Conservation (phyloP, 2,113 vertebrate genomes). For the Martes martes region DNA sequence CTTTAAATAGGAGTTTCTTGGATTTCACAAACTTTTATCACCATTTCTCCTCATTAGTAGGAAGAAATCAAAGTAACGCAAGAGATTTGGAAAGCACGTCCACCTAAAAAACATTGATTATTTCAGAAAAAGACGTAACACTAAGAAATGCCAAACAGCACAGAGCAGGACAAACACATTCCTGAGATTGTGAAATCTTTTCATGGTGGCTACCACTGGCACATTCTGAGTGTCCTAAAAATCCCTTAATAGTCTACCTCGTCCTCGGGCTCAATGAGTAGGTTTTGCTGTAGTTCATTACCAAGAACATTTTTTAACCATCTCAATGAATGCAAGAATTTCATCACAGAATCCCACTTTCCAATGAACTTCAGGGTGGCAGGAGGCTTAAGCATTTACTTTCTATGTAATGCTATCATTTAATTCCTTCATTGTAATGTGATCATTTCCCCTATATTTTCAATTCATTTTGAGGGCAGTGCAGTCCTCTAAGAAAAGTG, state of each 20-base stretch:
- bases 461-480: neutral
- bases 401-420: neutral
- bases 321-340: neutral
- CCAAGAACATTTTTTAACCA: neutral
- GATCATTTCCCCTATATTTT: neutral
- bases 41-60: neutral
- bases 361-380: neutral
- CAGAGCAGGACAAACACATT: neutral
- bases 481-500: neutral
- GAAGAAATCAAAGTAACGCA: slow-evolving; percentile 27
- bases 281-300: neutral
- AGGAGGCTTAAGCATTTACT: neutral
- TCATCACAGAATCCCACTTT: neutral
- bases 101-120: neutral
- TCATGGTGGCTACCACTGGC: neutral
- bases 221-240: neutral
- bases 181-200: neutral
- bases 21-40: neutral
- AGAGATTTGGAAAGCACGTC: neutral
- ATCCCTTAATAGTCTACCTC: neutral
- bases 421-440: slow-evolving; percentile 4
- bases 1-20: neutral
- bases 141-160: neutral
- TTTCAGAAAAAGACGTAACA: slow-evolving; percentile 3
- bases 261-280: neutral